These are phyloP conservation scores for Microcebus tavaratra DNA, from an alignment of 2,113 vertebrate genomes.

Conservation along the genomic window DNA sequence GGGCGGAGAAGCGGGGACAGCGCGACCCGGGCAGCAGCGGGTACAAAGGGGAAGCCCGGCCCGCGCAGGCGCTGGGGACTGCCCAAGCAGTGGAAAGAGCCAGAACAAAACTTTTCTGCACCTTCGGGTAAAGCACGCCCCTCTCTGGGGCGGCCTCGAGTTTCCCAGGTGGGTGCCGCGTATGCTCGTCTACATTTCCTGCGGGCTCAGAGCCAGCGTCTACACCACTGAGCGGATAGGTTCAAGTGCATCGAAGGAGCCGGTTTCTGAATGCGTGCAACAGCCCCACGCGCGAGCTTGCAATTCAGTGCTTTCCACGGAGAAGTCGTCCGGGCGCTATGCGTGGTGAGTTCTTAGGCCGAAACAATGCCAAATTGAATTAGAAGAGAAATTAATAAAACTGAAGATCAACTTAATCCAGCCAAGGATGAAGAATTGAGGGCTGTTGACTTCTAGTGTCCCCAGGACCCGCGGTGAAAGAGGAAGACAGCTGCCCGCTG, in stretches of 20 bases:
- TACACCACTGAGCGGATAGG: not conserved
- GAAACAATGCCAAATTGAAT: constrained; percentile 1
- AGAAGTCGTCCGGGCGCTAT: not conserved
- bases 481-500: not conserved
- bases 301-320: not conserved
- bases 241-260: not conserved
- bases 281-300: not conserved
- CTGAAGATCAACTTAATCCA: not conserved
- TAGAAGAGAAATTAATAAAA: constrained; percentile 5
- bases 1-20: not conserved
- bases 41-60: not conserved
- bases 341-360: not conserved
- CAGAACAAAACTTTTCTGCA: constrained; percentile 1
- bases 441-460: not conserved
- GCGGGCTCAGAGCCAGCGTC: not conserved
- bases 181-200: not conserved
- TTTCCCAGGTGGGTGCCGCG: not conserved
- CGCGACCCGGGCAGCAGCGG: not conserved
- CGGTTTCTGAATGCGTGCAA: not conserved
- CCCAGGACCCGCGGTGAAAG: not conserved
- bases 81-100: not conserved
- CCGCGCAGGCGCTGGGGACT: not conserved
- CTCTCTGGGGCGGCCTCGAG: fast-evolving
- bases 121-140: not conserved
- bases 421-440: not conserved